A percentile compares a stretch with the other conserved stretches of the same genome.
phyloP scores from a whole-genome alignment of 2,888 invertebrate species.

The Lasioglossum lativentre region DNA sequence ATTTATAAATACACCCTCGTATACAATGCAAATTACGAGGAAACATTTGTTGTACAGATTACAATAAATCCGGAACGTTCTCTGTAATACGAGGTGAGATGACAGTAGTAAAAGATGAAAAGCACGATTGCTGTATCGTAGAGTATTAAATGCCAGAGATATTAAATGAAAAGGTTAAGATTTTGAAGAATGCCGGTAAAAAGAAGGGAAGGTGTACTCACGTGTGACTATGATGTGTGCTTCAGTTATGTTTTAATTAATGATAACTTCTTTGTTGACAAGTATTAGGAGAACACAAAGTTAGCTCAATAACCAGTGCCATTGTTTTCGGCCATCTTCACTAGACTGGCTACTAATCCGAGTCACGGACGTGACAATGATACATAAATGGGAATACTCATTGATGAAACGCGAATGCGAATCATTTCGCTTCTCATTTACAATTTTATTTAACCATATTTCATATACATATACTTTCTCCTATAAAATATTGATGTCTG shows the following conservation, averaged over 20 bases:
- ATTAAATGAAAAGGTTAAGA: constrained; percentile 43
- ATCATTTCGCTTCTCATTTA: background rate
- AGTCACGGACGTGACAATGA: constrained; percentile 54
- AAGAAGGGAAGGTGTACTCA: constrained; percentile 55
- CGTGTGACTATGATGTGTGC: constrained; percentile 56
- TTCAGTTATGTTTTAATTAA: constrained; percentile 63
- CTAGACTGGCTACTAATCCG: constrained; percentile 75
- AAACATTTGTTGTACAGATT: constrained; percentile 8
- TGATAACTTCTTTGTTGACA: constrained; percentile 78
- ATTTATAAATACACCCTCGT: background rate
- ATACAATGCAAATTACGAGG: background rate
- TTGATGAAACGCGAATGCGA: background rate
- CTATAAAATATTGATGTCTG: background rate
- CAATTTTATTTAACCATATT: background rate
- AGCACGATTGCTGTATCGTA: constrained; percentile 61
- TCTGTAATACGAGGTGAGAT: constrained; percentile 39
- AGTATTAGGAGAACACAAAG: constrained; percentile 70
- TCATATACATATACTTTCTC: background rate
- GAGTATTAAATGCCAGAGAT: constrained; percentile 40
- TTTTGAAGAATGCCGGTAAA: background rate
- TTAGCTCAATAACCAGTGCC: constrained; percentile 77
- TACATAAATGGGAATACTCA: constrained; percentile 48
- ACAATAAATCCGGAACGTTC: constrained; percentile 9
- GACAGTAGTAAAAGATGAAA: constrained; percentile 67
- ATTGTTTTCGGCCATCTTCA: constrained; percentile 82